Conservation (phyloP, 37 sponge, comb jelly and placozoan genomes). For the Oopsacas minuta region DNA sequence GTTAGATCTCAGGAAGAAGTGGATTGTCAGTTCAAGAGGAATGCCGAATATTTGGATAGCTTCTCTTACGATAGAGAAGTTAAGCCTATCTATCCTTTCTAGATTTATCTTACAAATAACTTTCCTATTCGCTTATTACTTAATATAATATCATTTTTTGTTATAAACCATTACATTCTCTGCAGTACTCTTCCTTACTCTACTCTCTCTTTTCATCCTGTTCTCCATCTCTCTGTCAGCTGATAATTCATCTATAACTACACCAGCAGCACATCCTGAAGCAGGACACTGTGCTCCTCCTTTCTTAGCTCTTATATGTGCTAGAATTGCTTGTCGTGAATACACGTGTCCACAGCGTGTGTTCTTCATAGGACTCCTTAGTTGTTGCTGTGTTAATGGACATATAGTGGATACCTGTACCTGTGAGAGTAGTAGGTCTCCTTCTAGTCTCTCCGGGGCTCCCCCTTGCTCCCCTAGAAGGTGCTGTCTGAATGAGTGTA, state of each 20-base stretch:
- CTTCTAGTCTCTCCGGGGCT: background rate
- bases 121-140: background rate
- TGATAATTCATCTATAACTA: background rate
- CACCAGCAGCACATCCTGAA: background rate
- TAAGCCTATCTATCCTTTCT: background rate
- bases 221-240: background rate
- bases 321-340: background rate
- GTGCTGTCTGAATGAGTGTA: background rate
- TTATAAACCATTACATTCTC: background rate
- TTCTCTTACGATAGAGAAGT: background rate
- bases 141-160: background rate
- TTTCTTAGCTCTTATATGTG: background rate
- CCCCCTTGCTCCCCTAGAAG: background rate
- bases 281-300: background rate
- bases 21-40: slow-evolving; percentile 3
- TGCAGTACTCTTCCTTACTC: background rate
- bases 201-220: background rate
- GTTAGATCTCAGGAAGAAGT: slow-evolving; percentile 37
- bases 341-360: background rate
- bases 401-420: background rate
- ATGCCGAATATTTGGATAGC: background rate
- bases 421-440: background rate
- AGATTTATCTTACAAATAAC: background rate
- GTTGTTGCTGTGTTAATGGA: background rate
- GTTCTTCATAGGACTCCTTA: background rate